Base-by-base conservation (phyloP, 2,113 vertebrate genomes). In the Chascanopsetta lugubris region DNA sequence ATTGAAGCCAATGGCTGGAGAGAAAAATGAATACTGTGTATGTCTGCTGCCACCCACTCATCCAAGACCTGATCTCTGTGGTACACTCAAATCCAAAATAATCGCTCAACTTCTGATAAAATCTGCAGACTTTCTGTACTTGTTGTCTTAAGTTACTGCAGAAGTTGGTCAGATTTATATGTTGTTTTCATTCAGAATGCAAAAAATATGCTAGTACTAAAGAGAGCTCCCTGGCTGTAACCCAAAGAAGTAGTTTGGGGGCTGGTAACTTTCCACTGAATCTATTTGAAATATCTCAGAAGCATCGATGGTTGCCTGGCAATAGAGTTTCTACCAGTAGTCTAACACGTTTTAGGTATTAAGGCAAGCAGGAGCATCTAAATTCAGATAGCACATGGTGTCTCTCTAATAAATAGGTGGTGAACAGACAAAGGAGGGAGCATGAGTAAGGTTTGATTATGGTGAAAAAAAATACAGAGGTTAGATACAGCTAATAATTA, bases 21-120 rank as follows among this genome's bases (percentile, higher is more conserved):
- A 76, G 72, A 79, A 78, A 82, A 70, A 82, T 69, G 80, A 79
- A 84, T 83, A 21, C 30, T 11, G 30, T 22, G 58, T 74, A 73
- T 80, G 84, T 87, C 83, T 85, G 73, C 54, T 67, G 43, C 64
- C 79, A 58, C 86, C 80, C 69, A 76, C 83, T 69, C 76, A 4
- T 21, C 57, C 22, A 63, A 29, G 38, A 56, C 58, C 69, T 50
- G 32, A 70, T 79, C 58, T 42, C 62, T 69, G 47, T 74, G 64
- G 70, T 79, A 77, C 64, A 58, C 45, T 76, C 61, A 18, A 32
- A 79, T 60, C 48, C 61, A 29, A 54, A 60, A 21, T 55, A 40
- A 45, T 15, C 57, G 56, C 58, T 61, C 36, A n/a, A 34, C 69
- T 70, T 75, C 13, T 69, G 38, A 62, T 30, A 2, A 57, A 69